phyloP scores from a whole-genome alignment of 2,888 invertebrate species.

The Drosophila koepferae region DNA sequence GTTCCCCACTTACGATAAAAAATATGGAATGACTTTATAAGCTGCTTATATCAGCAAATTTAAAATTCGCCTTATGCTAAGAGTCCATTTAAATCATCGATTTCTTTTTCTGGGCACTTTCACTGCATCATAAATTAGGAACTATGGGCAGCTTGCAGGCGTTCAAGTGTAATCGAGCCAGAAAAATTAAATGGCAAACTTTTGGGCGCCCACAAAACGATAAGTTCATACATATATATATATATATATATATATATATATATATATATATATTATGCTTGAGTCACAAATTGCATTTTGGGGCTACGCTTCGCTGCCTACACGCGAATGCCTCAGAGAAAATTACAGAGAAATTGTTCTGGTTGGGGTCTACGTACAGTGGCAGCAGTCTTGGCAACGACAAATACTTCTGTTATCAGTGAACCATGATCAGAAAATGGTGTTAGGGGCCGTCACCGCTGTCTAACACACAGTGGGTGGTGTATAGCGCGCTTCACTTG shows the following conservation, averaged over 20 bases:
- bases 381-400: conserved; percentile 48
- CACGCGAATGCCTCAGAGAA: conserved; percentile 4
- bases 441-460: not conserved
- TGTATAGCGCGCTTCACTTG: conserved; percentile 55
- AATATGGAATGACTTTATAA: conserved; percentile 4
- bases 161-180: conserved; percentile 58
- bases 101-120: conserved; percentile 40
- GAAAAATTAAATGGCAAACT: conserved; percentile 54
- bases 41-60: not conserved
- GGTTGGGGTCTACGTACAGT: not conserved
- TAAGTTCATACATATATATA: conserved; percentile 6
- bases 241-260: conserved; percentile 6
- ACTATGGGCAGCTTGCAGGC: conserved; percentile 45
- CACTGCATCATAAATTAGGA: conserved; percentile 41
- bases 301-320: conserved; percentile 47
- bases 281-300: conserved; percentile 56
- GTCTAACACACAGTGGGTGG: not conserved
- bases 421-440: conserved; percentile 53
- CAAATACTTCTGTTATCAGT: conserved; percentile 56
- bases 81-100: conserved; percentile 29
- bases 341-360: not conserved
- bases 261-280: not conserved
- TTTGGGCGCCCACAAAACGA: conserved; percentile 27
- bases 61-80: not conserved
- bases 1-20: conserved; percentile 7